Evolutionary conservation across 2,888 invertebrate genomes (phyloP).

Genomic region (Aphodius granarius): DNA sequence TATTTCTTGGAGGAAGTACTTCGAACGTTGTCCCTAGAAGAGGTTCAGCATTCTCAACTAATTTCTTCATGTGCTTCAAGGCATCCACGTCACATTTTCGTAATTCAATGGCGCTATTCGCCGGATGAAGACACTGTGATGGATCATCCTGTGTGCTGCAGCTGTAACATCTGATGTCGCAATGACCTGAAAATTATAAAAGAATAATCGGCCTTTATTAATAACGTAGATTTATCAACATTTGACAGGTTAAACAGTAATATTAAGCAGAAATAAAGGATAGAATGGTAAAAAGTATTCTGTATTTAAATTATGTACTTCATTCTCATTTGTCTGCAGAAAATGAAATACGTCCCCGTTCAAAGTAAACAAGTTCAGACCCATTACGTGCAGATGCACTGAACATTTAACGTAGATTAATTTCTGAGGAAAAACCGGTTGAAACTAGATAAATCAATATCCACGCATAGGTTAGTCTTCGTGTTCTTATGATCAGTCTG

Average conservation of each 20-base stretch:
- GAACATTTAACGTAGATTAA: too few species aligned
- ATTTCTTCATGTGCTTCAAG: slow-evolving; percentile 39
- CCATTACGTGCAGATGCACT: too few species aligned
- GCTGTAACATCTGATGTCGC: slow-evolving; percentile 44
- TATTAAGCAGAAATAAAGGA: too few species aligned
- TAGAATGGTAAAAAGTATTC: not conserved
- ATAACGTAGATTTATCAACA: too few species aligned
- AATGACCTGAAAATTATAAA: slow-evolving; percentile 26
- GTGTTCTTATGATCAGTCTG: too few species aligned
- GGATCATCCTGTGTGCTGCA: slow-evolving; percentile 43
- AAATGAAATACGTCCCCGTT: too few species aligned
- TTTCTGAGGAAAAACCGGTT: too few species aligned
- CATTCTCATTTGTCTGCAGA: too few species aligned
- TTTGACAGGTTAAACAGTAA: too few species aligned
- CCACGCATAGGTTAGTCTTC: too few species aligned
- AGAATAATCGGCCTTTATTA: too few species aligned
- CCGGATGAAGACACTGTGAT: slow-evolving; percentile 43
- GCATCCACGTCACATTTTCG: slow-evolving; percentile 39
- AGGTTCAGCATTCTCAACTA: slow-evolving; percentile 38
- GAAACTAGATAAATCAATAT: too few species aligned
- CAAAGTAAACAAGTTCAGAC: not conserved
- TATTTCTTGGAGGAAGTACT: slow-evolving; percentile 38
- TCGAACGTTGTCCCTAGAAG: slow-evolving; percentile 43
- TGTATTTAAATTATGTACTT: not conserved
- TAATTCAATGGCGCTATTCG: slow-evolving; percentile 34